Evolutionary conservation across 2,888 invertebrate species (phyloP).

Genomic region (Cheilosia soror): DNA sequence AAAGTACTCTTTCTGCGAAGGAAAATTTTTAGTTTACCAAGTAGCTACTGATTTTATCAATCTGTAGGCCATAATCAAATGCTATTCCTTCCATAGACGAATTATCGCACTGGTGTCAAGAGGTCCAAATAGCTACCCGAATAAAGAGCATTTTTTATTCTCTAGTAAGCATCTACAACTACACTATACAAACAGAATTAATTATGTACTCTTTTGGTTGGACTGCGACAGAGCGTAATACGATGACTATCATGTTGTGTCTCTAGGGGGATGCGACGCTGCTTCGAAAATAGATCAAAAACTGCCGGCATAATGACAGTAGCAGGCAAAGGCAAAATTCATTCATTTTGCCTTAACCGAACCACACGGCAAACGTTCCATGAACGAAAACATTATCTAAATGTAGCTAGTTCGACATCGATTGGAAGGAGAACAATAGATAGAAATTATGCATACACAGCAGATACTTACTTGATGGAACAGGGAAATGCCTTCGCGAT

Average conservation of each 20-base stretch:
- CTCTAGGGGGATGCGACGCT: slow-evolving; percentile 42
- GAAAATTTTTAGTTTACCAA: slow-evolving; percentile 7
- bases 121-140: slow-evolving; percentile 44
- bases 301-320: slow-evolving; percentile 61
- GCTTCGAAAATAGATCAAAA: slow-evolving; percentile 59
- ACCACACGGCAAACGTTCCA: not conserved
- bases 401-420: too few relatives aligned
- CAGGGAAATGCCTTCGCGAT: slow-evolving; percentile 22
- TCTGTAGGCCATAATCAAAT: slow-evolving; percentile 33
- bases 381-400: not conserved
- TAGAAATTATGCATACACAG: slow-evolving; percentile 38
- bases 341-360: not conserved
- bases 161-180: not conserved
- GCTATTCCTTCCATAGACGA: slow-evolving; percentile 16
- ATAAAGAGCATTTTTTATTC: not conserved
- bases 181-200: not conserved
- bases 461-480: slow-evolving; percentile 25
- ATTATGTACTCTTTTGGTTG: not conserved
- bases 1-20: not conserved
- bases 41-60: slow-evolving; percentile 43
- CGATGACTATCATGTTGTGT: slow-evolving; percentile 17
- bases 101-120: slow-evolving; percentile 52
- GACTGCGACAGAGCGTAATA: not conserved
- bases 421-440: not conserved
- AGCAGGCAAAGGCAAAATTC: slow-evolving; percentile 9